Conservation (phyloP, 2,797 vertebrate genomes). For the Paramormyrops hopkinsi region DNA sequence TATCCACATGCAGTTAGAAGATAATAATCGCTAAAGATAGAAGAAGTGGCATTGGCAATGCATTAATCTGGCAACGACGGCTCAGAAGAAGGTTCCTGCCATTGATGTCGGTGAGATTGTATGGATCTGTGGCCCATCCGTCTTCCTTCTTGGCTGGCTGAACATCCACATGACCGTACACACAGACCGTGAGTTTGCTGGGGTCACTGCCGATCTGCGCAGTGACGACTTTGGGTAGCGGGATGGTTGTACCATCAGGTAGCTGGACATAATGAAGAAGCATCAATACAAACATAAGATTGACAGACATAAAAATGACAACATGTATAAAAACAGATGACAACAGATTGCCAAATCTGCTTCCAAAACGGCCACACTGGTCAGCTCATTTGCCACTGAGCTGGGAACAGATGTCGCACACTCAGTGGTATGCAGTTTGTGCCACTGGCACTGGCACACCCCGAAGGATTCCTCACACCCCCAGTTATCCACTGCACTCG, state of each 20-base stretch:
- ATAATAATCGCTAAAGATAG: background rate
- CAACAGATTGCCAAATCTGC: background rate
- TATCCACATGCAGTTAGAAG: background rate
- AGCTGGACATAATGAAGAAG: conserved; percentile 45
- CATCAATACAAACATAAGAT: background rate
- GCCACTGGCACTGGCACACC: background rate
- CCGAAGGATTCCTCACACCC: background rate
- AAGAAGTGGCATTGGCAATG: background rate
- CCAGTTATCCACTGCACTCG: conserved; percentile 29
- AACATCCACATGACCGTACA: conserved; percentile 71
- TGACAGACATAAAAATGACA: background rate
- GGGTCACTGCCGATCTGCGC: conserved; percentile 61
- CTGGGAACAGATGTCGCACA: background rate
- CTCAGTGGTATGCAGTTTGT: background rate
- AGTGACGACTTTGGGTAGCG: conserved; percentile 65
- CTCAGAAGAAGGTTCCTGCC: conserved; percentile 40
- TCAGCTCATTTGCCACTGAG: background rate
- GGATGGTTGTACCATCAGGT: conserved; percentile 47
- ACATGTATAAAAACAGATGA: background rate
- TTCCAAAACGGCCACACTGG: background rate
- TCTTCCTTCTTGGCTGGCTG: conserved; percentile 67
- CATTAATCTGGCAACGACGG: background rate
- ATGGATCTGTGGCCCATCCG: conserved; percentile 68
- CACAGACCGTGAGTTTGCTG: conserved; percentile 60
- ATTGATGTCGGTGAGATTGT: conserved; percentile 64